Evolutionary conservation across 2,797 vertebrate genomes (phyloP).

Genomic region (Microctenopoma stevenorrisi): DNA sequence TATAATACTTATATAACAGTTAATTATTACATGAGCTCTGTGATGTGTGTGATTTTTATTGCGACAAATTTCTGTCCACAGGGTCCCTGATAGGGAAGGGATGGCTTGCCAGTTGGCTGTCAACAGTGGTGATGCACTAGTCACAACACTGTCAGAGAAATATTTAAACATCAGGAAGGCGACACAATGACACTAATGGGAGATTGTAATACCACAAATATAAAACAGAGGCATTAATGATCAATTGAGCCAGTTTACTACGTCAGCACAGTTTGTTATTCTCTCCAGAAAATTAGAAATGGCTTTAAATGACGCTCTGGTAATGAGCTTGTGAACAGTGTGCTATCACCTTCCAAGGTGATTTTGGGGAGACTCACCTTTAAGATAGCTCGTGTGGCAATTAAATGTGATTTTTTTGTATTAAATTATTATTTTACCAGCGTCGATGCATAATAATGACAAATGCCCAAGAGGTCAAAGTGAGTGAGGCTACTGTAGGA

Average conservation of each 20-base stretch:
- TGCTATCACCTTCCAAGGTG: too few species aligned
- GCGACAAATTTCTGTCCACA: conserved; percentile 26
- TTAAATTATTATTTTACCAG: not conserved
- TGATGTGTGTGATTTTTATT: conserved; percentile 22
- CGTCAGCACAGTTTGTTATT: not conserved
- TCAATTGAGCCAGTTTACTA: not conserved
- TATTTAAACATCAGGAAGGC: conserved; percentile 5
- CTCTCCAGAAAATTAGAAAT: not conserved
- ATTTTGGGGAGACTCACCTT: too few species aligned
- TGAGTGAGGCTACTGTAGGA: conserved; percentile 9
- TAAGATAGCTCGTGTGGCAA: too few species aligned
- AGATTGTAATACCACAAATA: conserved; percentile 1
- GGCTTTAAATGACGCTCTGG: too few species aligned
- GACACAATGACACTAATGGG: not conserved
- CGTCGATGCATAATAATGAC: not conserved
- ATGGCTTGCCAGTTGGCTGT: conserved; percentile 48
- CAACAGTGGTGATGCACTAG: conserved; percentile 19
- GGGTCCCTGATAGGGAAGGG: conserved; percentile 21
- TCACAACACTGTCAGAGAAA: conserved; percentile 39
- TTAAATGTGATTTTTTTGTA: not conserved
- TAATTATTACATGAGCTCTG: conserved; percentile 3
- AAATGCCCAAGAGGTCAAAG: not conserved
- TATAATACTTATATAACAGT: conserved; percentile 1
- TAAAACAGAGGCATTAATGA: not conserved
- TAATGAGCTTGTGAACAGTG: too few species aligned